These are phyloP conservation scores for Teleopsis dalmanni DNA, from an alignment of 1,140 invertebrate species.

Conservation along the genomic window DNA sequence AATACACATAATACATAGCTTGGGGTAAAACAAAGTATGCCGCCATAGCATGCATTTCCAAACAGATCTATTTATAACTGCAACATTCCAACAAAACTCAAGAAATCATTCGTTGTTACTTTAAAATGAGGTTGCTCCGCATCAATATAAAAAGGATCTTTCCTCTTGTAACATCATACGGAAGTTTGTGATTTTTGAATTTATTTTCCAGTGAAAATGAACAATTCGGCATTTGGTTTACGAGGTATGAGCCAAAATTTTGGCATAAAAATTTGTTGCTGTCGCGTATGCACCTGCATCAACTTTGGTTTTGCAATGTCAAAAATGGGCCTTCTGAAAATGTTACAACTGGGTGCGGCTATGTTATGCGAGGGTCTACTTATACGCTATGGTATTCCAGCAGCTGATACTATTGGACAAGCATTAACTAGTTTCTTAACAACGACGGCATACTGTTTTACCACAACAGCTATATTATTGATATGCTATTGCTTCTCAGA, in stretches of 20 bases:
- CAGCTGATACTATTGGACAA: conserved; percentile 57
- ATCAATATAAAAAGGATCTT: no score
- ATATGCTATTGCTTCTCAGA: conserved; percentile 68
- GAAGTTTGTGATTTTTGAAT: background rate
- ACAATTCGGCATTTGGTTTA: conserved; percentile 31
- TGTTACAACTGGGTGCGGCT: conserved; percentile 66
- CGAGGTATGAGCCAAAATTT: conserved; percentile 32
- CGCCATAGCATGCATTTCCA: no score
- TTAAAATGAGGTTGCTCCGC: no score
- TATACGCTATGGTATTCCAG: conserved; percentile 62
- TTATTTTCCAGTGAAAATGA: no score
- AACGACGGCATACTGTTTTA: conserved; percentile 63
- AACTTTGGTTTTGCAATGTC: conserved; percentile 65
- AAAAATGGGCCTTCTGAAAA: conserved; percentile 62
- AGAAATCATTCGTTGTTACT: no score
- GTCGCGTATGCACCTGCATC: conserved; percentile 67
- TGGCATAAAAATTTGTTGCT: conserved; percentile 63
- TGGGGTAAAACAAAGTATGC: no score
- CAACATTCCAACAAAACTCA: no score
- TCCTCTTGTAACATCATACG: background rate
- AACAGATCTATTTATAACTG: no score
- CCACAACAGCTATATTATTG: conserved; percentile 62
- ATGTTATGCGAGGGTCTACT: conserved; percentile 67
- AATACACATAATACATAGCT: no score
- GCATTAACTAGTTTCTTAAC: conserved; percentile 70